phyloP scores from a whole-genome alignment of 2,113 vertebrate genomes.

The Hiodon alosoides region DNA sequence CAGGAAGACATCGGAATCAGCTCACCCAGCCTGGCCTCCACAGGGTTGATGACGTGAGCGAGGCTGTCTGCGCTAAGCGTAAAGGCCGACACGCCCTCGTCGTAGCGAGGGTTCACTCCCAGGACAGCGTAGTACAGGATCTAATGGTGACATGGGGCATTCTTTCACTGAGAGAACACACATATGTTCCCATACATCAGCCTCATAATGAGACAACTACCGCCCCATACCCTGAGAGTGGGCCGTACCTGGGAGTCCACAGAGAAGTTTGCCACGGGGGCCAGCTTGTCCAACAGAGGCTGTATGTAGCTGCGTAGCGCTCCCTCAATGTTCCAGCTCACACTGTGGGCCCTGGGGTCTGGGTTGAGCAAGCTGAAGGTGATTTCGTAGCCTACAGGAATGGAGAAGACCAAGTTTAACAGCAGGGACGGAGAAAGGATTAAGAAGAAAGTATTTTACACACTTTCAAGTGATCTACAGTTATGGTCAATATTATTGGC shows the following conservation, averaged over 20 bases:
- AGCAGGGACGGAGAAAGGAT: not conserved
- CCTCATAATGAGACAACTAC: too few species aligned
- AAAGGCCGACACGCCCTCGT: conserved; percentile 70
- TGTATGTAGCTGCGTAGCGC: conserved; percentile 74
- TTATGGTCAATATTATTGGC: too few species aligned
- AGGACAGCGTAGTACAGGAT: conserved; percentile 83
- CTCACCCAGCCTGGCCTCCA: conserved; percentile 90
- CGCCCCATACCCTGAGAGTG: too few species aligned
- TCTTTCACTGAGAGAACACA: too few species aligned
- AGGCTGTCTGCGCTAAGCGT: conserved; percentile 79
- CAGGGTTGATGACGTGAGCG: conserved; percentile 92
- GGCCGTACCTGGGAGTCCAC: conserved; percentile 85
- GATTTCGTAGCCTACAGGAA: conserved; percentile 81
- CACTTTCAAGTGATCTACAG: too few species aligned
- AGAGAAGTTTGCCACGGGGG: conserved; percentile 81
- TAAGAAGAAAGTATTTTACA: not conserved
- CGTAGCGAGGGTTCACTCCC: conserved; percentile 86
- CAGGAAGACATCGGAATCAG: not conserved
- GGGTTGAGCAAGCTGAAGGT: conserved; percentile 94
- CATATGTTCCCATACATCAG: too few species aligned
- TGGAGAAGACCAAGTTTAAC: not conserved
- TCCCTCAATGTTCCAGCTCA: conserved; percentile 86
- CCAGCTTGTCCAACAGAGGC: conserved; percentile 78
- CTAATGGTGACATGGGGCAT: conserved; percentile 46
- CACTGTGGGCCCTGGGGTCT: conserved; percentile 78